These are phyloP conservation scores for Ganaspis sp. DNA, from an alignment of 1,140 invertebrate species.

Conservation along the genomic window DNA sequence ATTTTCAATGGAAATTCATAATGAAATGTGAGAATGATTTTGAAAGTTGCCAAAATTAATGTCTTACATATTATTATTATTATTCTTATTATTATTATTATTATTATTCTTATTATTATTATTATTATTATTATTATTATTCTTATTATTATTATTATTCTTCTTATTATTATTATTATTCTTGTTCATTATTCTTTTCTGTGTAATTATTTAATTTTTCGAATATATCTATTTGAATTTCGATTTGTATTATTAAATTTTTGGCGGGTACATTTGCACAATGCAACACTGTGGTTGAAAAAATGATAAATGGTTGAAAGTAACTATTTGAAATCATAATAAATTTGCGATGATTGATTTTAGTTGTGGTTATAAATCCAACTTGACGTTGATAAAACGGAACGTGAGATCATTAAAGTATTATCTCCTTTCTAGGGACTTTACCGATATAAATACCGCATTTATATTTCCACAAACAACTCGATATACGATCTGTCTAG, in stretches of 20 bases:
- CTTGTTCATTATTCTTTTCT: too few relatives aligned
- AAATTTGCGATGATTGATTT: slow-evolving; percentile 12
- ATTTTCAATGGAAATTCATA: background rate
- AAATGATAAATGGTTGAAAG: background rate
- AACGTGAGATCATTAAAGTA: slow-evolving; percentile 22
- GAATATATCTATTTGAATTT: too few relatives aligned
- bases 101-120: too few relatives aligned
- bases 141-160: too few relatives aligned
- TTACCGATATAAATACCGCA: slow-evolving; percentile 15
- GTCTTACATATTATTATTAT: too few relatives aligned
- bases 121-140: too few relatives aligned
- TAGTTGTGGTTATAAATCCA: background rate
- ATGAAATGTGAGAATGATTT: background rate
- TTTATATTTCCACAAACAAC: slow-evolving; percentile 1
- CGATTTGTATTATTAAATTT: too few relatives aligned
- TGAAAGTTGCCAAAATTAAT: too few relatives aligned
- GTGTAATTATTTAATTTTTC: too few relatives aligned
- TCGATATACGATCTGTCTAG: background rate
- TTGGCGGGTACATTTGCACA: too few relatives aligned
- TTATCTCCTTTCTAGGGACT: slow-evolving; percentile 8
- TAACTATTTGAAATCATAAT: background rate
- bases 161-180: too few relatives aligned
- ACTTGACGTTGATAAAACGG: slow-evolving; percentile 27
- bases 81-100: too few relatives aligned
- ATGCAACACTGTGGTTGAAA: background rate